Conservation (phyloP, 2,797 vertebrate species). For the Pyrrhura leucotis region DNA sequence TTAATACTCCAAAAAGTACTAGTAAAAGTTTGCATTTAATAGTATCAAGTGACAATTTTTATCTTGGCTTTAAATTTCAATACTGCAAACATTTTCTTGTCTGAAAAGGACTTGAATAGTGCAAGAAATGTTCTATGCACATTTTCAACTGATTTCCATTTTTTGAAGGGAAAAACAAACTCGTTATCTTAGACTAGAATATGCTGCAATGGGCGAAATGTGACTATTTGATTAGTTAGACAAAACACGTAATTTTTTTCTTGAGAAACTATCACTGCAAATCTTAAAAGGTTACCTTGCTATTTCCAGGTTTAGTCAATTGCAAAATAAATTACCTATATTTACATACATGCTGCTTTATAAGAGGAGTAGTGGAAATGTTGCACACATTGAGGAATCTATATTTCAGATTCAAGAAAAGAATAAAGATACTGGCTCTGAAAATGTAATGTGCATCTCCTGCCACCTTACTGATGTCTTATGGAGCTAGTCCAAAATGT, state of each 20-base stretch:
- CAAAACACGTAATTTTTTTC: not conserved
- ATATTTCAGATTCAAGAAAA: not conserved
- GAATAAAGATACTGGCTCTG: not conserved
- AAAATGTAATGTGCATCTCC: not conserved
- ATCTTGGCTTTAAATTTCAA: not conserved
- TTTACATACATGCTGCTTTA: not conserved
- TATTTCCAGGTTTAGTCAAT: constrained; percentile 5
- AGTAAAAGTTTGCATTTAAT: not conserved
- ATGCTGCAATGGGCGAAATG: not conserved
- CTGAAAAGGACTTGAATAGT: not conserved
- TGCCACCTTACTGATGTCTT: not conserved
- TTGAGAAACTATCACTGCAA: not conserved
- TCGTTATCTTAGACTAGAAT: not conserved
- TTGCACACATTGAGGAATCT: not conserved
- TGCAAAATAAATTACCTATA: constrained; percentile 52
- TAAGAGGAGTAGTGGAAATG: not conserved
- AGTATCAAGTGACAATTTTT: not conserved
- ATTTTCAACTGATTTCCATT: not conserved
- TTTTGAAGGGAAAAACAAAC: not conserved
- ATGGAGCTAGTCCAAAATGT: not conserved
- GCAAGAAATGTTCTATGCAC: not conserved
- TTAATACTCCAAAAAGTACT: not conserved
- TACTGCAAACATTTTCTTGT: not conserved
- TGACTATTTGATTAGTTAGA: not conserved
- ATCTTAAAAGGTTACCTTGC: not conserved